Conservation (phyloP, 37 sponge, comb jelly and placozoan species). For the Spongilla lacustris region DNA sequence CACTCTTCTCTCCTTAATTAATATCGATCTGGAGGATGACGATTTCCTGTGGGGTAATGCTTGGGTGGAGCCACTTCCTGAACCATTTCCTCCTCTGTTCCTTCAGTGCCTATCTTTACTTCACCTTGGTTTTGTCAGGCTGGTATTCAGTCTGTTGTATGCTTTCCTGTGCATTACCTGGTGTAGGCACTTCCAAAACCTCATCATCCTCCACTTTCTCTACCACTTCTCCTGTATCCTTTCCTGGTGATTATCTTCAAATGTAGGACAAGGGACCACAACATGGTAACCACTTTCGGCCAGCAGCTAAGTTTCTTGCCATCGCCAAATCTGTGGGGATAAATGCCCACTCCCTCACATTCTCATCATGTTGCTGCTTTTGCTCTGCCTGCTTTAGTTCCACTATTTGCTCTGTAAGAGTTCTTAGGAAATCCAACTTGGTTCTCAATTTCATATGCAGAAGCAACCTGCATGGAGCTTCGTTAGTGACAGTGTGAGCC, state of each 20-base stretch:
- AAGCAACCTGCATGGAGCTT: background rate
- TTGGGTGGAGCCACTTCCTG: too few species aligned
- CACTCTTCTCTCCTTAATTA: background rate
- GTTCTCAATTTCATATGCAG: background rate
- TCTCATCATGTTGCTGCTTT: conserved; percentile 3
- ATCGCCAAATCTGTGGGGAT: background rate
- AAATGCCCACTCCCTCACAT: background rate
- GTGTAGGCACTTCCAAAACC: too few species aligned
- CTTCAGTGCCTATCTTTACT: too few species aligned
- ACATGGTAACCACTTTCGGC: background rate
- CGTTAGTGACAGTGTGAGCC: conserved; percentile 19
- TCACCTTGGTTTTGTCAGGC: too few species aligned
- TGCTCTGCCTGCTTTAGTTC: background rate
- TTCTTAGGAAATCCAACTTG: background rate
- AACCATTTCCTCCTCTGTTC: too few species aligned
- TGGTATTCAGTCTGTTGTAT: too few species aligned
- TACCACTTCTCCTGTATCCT: too few species aligned
- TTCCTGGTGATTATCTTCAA: too few species aligned
- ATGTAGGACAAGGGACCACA: conserved; percentile 3
- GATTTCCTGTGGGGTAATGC: too few species aligned
- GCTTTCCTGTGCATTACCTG: too few species aligned
- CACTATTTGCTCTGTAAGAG: background rate
- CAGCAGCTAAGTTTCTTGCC: background rate
- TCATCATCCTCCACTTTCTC: too few species aligned
- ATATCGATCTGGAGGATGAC: too few species aligned